phyloP scores from a whole-genome alignment of 2,113 vertebrate species.

The Ameiurus melas region DNA sequence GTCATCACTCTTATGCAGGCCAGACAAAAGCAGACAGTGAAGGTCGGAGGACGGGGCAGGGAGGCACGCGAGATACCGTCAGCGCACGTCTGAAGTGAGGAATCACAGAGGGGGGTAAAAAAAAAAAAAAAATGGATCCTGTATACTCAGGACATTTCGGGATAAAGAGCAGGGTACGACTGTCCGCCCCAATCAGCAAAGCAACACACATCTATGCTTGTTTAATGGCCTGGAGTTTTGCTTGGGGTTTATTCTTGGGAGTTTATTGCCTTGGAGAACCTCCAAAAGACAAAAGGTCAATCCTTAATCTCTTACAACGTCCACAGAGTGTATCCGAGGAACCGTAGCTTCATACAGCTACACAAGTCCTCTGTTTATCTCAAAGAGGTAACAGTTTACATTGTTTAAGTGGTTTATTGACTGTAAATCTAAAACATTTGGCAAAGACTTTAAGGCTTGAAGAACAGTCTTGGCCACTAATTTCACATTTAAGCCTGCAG shows the following conservation, averaged over 20 bases:
- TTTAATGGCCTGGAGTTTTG: conserved; percentile 6
- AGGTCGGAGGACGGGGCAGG: conserved; percentile 41
- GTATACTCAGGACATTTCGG: conserved; percentile 11
- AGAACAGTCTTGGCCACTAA: not conserved
- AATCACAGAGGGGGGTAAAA: conserved; percentile 10
- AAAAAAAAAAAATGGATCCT: not conserved
- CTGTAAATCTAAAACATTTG: conserved; percentile 3
- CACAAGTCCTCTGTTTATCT: not conserved
- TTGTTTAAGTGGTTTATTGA: conserved; percentile 19
- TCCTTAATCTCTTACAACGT: not conserved
- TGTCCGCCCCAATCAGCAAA: conserved; percentile 6
- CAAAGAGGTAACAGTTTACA: conserved; percentile 5
- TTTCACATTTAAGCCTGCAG: conserved; percentile 22
- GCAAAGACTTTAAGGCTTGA: not conserved
- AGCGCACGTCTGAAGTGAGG: conserved; percentile 38
- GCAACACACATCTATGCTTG: not conserved
- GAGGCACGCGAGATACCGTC: conserved; percentile 50
- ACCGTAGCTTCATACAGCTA: not conserved
- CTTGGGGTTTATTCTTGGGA: not conserved
- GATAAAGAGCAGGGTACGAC: not conserved
- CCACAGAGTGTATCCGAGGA: not conserved
- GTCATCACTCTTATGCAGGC: conserved; percentile 49
- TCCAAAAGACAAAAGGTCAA: not conserved
- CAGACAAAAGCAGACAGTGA: conserved; percentile 54
- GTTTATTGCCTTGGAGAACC: conserved; percentile 1